Percentiles rank a stretch among this genome's conserved stretches.
phyloP scores from a whole-genome alignment of 2,113 vertebrate genomes.

The Corynorhinus townsendii region DNA sequence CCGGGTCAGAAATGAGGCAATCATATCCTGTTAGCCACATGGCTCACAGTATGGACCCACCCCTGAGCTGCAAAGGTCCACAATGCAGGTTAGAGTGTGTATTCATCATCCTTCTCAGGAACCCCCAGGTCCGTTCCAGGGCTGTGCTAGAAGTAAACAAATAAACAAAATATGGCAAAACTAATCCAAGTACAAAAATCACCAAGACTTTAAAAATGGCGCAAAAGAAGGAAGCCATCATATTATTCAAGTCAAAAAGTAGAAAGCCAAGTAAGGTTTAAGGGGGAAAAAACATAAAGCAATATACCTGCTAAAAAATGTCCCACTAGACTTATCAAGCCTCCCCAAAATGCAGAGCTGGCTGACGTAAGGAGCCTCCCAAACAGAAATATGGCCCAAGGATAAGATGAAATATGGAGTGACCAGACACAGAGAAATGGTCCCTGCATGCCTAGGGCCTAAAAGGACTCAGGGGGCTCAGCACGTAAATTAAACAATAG shows the following conservation, averaged over 20 bases:
- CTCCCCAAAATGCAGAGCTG: neutral
- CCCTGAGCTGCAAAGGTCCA: neutral
- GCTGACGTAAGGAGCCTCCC: neutral
- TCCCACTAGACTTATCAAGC: neutral
- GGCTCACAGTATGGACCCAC: neutral
- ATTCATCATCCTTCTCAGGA: neutral
- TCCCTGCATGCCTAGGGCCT: neutral
- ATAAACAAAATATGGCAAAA: neutral
- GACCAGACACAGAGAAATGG: neutral
- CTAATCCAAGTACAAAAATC: neutral
- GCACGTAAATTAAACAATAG: slow-evolving; percentile 59
- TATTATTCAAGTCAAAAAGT: slow-evolving; percentile 5
- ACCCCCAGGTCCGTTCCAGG: neutral
- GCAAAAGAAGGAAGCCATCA: neutral
- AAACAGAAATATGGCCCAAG: neutral
- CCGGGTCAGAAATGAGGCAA: slow-evolving; percentile 41
- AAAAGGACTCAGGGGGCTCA: slow-evolving; percentile 23
- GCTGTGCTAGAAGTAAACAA: neutral
- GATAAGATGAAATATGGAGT: neutral
- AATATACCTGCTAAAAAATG: neutral
- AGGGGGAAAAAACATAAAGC: neutral
- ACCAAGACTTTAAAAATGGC: neutral
- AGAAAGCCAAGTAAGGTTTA: neutral
- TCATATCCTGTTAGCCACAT: neutral
- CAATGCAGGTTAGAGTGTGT: neutral